These are phyloP conservation scores for Tinea pellionella DNA, from an alignment of 2,888 invertebrate genomes.

Conservation along the genomic window DNA sequence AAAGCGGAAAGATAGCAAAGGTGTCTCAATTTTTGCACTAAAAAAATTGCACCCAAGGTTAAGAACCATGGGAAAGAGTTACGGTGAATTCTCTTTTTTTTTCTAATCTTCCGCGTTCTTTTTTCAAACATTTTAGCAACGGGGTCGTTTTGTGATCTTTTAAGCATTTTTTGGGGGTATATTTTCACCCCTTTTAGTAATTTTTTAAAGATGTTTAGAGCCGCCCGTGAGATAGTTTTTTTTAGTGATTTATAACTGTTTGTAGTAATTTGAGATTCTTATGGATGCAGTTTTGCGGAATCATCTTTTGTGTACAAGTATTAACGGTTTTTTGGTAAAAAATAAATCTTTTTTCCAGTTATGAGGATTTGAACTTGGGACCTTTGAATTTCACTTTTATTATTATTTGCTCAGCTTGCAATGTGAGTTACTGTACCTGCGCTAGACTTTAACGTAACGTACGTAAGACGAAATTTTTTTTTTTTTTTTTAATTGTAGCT, in stretches of 20 bases:
- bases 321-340: constrained; percentile 3
- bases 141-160: constrained; percentile 37
- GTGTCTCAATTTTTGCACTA: constrained; percentile 62
- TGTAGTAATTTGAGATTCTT: constrained; percentile 67
- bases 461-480: too few species aligned
- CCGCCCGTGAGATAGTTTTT: constrained; percentile 65
- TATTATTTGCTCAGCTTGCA: background rate
- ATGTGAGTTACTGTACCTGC: too few species aligned
- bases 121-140: constrained; percentile 50
- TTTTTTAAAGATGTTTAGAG: constrained; percentile 47
- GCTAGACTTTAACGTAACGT: too few species aligned
- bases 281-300: constrained; percentile 27
- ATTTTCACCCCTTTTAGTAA: constrained; percentile 62
- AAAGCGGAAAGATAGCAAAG: constrained; percentile 65
- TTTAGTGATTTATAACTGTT: constrained; percentile 65
- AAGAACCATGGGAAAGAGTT: constrained; percentile 71
- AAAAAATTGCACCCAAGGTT: constrained; percentile 55
- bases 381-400: background rate
- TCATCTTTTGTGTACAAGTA: constrained; percentile 4
- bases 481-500: too few species aligned
- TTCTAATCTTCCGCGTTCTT: constrained; percentile 39
- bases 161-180: constrained; percentile 35
- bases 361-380: background rate
- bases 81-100: constrained; percentile 18
- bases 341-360: background rate